These are phyloP conservation scores for Neofelis nebulosa DNA, from an alignment of 2,113 vertebrate species.

Conservation along the genomic window DNA sequence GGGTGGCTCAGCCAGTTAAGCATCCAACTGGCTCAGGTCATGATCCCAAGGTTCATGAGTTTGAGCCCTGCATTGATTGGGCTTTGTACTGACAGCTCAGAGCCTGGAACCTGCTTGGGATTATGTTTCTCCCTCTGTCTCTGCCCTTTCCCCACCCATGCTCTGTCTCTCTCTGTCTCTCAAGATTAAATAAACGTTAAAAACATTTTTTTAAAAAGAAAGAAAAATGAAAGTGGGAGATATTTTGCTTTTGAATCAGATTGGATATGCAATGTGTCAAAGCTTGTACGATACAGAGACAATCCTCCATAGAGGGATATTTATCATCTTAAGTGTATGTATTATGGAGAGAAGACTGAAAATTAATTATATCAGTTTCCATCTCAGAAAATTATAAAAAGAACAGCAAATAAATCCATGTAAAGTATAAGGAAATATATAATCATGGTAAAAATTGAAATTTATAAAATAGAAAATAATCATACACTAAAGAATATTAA, in stretches of 20 bases:
- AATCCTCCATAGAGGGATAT: not conserved
- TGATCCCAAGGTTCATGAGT: too few species aligned
- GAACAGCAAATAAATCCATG: not conserved
- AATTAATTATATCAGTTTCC: not conserved
- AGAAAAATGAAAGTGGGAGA: not conserved
- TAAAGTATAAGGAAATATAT: not conserved
- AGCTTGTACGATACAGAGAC: not conserved
- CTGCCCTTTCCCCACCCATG: too few species aligned
- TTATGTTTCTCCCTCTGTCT: too few species aligned
- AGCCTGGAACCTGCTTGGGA: too few species aligned
- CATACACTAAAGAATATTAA: not conserved
- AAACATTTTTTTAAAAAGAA: not conserved
- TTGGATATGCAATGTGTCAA: not conserved
- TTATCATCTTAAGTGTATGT: not conserved
- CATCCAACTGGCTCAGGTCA: too few species aligned
- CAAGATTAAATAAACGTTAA: too few species aligned
- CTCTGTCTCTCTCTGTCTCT: too few species aligned
- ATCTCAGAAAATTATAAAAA: not conserved
- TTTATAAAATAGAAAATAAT: not conserved
- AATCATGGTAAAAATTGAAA: not conserved
- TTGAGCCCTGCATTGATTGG: too few species aligned
- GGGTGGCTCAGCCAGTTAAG: too few species aligned
- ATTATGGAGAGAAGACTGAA: not conserved
- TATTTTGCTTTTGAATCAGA: not conserved
- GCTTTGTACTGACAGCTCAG: too few species aligned